Evolutionary conservation across 2,797 vertebrate genomes (phyloP), one percentile per base, ranked within the genome.

Genomic region (Arctocebus calabarensis): DNA sequence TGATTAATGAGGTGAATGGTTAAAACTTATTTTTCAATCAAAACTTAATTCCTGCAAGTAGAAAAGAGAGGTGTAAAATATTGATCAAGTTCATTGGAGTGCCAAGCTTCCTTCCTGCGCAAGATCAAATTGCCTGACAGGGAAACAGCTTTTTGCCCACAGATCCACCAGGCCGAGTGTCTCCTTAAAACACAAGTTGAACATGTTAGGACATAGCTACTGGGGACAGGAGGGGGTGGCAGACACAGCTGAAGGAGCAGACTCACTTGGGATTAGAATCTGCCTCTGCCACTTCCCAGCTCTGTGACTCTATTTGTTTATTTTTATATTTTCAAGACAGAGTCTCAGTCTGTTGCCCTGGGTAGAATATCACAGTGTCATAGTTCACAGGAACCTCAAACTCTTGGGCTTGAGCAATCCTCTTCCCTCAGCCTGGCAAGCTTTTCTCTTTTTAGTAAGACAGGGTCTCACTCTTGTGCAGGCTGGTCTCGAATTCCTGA

Each of bases 21-120:
- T 97, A 96, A 90, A 97, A 83, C 59, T 97, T 92, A 81, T 97
- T 97, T 98, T 96, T 95, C 96, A 91, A 94, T 97, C 96, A 97
- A 96, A 98, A 97, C 95, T 96, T 97, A 93, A 97, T 97, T 97
- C 88, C 77, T 91, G 92, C 95, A 95, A 97, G 92, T 92, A 96
- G 90, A 6, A 0, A 92, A 7, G 91, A 70, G 86, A 92, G 90
- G 57, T 94, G 70, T 61, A 96, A 94, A 91, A 83, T 97, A 96
- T 34, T 71, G 84, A 96, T 91, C 79, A 92, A 37, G 85, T 75
- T 59, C 75, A 37, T 96, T 92, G 88, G 45, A 75, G n/a, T 19
- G 66, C 27, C 40, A 92, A 86, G 48, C 48, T 81, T 89, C 34
- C 73, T 82, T 79, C 75, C 78, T 74, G 78, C 74, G 85, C 93